These are phyloP conservation scores for Vanessa atalanta DNA, from an alignment of 1,140 invertebrate species.

Conservation along the genomic window DNA sequence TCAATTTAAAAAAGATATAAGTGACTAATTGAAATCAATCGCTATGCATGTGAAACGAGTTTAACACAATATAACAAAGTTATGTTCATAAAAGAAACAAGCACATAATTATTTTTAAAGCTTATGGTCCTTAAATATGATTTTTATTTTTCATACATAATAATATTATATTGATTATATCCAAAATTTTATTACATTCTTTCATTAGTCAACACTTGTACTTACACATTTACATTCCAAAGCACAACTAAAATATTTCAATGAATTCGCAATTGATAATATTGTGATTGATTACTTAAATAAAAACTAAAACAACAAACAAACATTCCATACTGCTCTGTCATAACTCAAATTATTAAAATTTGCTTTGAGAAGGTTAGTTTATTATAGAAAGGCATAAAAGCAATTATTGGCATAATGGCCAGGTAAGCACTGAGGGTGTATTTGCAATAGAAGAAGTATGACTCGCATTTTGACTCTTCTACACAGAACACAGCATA, in stretches of 20 bases:
- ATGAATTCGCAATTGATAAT: slow-evolving; percentile 6
- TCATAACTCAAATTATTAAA: neutral
- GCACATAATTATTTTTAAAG: too few species aligned
- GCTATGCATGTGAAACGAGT: too few species aligned
- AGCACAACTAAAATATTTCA: neutral
- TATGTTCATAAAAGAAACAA: too few species aligned
- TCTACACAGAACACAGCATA: too few species aligned
- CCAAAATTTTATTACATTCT: neutral
- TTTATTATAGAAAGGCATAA: neutral
- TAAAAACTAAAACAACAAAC: neutral
- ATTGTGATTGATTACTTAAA: neutral
- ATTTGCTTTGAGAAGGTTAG: neutral
- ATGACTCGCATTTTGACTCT: too few species aligned
- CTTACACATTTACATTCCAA: neutral
- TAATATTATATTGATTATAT: neutral
- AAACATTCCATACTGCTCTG: slow-evolving; percentile 3
- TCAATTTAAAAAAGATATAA: neutral
- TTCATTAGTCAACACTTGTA: neutral
- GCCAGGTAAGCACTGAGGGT: too few species aligned
- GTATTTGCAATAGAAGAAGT: too few species aligned
- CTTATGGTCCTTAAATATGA: too few species aligned
- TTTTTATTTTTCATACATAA: neutral
- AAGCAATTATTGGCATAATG: too few species aligned
- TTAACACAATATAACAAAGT: neutral
- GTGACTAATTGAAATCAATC: neutral